These are phyloP conservation scores for Cossypha polioptera DNA, from an alignment of 2,797 vertebrate species.

Conservation along the genomic window DNA sequence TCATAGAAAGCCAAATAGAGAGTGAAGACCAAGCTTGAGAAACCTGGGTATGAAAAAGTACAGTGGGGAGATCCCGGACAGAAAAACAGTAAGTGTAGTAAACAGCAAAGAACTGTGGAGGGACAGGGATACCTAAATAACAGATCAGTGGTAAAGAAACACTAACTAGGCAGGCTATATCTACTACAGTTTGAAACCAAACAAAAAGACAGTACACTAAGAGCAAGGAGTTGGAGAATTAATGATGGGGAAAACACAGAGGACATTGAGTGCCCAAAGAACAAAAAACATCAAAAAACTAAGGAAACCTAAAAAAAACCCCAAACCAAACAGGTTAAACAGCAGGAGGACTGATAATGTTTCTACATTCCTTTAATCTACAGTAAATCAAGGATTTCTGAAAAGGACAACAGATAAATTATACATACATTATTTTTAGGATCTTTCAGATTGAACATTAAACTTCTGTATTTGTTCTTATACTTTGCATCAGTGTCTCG, in stretches of 20 bases:
- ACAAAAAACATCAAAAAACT: not conserved
- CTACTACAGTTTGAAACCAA: not conserved
- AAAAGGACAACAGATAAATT: not conserved
- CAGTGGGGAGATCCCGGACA: not conserved
- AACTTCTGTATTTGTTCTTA: constrained; percentile 98
- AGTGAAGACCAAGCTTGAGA: not conserved
- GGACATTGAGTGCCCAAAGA: not conserved
- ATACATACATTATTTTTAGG: constrained; percentile 94
- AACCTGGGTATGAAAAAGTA: not conserved
- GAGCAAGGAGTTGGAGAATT: not conserved
- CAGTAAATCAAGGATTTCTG: not conserved
- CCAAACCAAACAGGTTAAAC: not conserved
- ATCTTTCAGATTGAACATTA: constrained; percentile 99
- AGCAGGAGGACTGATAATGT: not conserved
- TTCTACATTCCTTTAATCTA: not conserved
- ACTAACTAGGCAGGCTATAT: not conserved
- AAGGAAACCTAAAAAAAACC: not conserved
- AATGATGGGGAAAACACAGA: not conserved
- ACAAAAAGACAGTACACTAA: not conserved
- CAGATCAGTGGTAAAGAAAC: not conserved
- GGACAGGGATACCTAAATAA: not conserved
- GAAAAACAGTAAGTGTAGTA: not conserved
- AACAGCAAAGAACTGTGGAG: not conserved
- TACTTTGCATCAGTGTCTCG: constrained; percentile 98
- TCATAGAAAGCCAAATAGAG: not conserved